These are phyloP conservation scores for Callipepla californica DNA, from an alignment of 2,113 vertebrate species.

Conservation along the genomic window DNA sequence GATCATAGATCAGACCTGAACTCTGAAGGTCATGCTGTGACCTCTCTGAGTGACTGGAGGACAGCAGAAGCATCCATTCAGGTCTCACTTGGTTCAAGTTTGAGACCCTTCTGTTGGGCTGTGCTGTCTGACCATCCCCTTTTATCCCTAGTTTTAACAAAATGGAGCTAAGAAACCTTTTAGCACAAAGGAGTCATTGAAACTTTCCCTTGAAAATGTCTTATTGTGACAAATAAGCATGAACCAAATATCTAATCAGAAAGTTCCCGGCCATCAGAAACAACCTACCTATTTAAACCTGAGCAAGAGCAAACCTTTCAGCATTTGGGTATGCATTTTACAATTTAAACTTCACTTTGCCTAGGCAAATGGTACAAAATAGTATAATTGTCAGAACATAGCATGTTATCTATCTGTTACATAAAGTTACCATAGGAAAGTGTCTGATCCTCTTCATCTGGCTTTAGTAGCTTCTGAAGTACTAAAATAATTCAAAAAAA, in stretches of 20 bases:
- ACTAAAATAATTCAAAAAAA: background rate
- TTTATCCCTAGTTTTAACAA: background rate
- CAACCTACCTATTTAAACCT: background rate
- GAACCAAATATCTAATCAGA: background rate
- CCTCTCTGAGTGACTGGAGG: background rate
- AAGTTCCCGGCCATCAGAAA: background rate
- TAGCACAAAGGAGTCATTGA: background rate
- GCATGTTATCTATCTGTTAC: background rate
- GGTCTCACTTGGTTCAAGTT: background rate
- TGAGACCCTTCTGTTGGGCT: background rate
- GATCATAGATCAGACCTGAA: background rate
- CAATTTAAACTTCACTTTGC: background rate
- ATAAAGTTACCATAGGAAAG: background rate
- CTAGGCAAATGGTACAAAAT: background rate
- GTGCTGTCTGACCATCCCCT: background rate
- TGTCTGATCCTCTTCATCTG: background rate
- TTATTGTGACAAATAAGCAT: slow-evolving; percentile 15
- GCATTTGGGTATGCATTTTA: background rate
- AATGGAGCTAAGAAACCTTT: background rate
- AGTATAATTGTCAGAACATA: background rate
- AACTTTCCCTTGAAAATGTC: background rate
- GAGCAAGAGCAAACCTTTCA: slow-evolving; percentile 1
- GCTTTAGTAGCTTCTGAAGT: background rate
- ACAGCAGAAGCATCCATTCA: background rate
- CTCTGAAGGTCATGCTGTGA: background rate